Evolutionary conservation across 2,797 vertebrate species (phyloP).

Genomic region (Etheostoma nigrum): DNA sequence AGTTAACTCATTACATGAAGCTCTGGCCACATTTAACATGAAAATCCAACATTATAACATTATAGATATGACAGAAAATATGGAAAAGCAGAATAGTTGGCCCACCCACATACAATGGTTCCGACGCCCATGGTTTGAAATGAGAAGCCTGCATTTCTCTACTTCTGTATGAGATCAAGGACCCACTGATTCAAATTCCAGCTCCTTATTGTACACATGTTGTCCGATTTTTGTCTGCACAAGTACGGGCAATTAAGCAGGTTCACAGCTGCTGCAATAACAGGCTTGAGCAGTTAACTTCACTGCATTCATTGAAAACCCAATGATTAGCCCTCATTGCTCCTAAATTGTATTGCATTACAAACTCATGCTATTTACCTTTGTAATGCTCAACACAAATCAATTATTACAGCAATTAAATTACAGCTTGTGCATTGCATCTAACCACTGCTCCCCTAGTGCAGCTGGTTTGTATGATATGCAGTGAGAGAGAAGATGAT

Average conservation of each 20-base stretch:
- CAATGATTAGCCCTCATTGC: background rate
- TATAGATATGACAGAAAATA: no score
- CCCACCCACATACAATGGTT: no score
- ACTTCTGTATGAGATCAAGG: background rate
- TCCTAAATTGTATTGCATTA: background rate
- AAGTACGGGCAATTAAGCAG: background rate
- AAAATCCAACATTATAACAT: no score
- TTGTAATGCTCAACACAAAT: slow-evolving; percentile 3
- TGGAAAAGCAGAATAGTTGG: no score
- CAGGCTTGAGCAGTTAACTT: background rate
- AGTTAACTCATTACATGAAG: no score
- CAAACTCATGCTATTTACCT: slow-evolving; percentile 1
- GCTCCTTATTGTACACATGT: background rate
- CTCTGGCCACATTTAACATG: no score
- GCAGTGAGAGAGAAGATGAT: slow-evolving; percentile 10
- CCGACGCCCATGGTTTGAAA: background rate
- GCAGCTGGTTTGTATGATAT: slow-evolving; percentile 7
- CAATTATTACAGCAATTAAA: slow-evolving; percentile 10
- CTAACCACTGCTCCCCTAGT: background rate
- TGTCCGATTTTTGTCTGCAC: background rate
- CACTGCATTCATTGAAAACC: background rate
- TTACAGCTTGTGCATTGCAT: slow-evolving; percentile 6
- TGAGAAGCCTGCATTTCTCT: background rate
- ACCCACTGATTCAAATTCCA: background rate
- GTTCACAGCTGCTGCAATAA: slow-evolving; percentile 15